These are phyloP conservation scores for Crotalus horridus DNA, from an alignment of 2,113 vertebrate genomes.

Conservation along the genomic window DNA sequence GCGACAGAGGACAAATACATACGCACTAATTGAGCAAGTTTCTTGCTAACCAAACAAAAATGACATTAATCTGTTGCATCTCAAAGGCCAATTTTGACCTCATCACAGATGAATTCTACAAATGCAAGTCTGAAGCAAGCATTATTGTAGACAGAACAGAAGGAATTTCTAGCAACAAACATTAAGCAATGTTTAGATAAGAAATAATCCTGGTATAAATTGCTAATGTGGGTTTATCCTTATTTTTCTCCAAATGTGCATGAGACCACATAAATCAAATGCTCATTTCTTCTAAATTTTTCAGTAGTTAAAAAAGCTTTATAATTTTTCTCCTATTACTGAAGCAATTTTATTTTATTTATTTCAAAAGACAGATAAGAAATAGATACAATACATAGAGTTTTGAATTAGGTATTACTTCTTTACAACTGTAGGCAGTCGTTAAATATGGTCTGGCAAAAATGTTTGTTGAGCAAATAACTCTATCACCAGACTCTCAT, in stretches of 20 bases:
- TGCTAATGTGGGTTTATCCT: neutral
- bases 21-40: neutral
- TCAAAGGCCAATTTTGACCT: neutral
- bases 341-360: neutral
- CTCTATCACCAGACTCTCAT: neutral
- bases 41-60: neutral
- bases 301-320: neutral
- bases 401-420: neutral
- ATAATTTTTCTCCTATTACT: neutral
- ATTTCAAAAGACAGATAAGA: neutral
- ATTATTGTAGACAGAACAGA: neutral
- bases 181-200: neutral
- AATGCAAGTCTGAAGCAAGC: slow-evolving; percentile 22
- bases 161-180: neutral
- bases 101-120: neutral
- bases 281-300: too few species aligned
- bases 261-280: neutral
- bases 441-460: neutral
- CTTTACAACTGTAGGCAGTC: neutral
- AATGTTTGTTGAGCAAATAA: neutral
- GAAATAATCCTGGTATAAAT: neutral
- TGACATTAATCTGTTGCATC: neutral
- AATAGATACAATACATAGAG: neutral
- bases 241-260: neutral
- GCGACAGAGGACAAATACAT: neutral